These are phyloP conservation scores for Hafferia zeledoni DNA, from an alignment of 2,797 vertebrate species.

Conservation along the genomic window DNA sequence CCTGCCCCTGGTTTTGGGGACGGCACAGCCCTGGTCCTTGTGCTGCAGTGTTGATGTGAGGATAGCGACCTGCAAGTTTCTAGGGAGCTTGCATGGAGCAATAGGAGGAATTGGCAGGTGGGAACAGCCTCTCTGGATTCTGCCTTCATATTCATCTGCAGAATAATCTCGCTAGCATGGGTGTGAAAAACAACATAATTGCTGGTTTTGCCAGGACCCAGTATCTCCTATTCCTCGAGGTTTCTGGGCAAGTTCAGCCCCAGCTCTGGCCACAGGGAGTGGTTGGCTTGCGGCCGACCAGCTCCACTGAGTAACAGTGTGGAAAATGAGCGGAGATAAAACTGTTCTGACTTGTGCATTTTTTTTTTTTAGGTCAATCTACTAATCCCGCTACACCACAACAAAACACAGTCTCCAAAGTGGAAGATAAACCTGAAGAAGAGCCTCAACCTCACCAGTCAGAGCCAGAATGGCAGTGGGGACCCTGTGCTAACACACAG, in stretches of 20 bases:
- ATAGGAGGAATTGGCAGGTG: neutral
- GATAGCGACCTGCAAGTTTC: neutral
- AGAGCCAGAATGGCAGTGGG: neutral
- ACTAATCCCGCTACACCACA: conserved; percentile 62
- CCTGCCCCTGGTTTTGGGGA: neutral
- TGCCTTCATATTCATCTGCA: neutral
- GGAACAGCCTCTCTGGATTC: neutral
- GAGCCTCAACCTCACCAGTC: neutral
- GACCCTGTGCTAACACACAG: neutral
- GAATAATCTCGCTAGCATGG: neutral
- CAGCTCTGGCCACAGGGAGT: neutral
- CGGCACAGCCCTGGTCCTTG: neutral
- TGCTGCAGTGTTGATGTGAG: neutral
- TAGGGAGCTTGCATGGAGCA: neutral
- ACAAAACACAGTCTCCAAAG: conserved; percentile 33
- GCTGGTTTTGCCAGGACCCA: neutral
- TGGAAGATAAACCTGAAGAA: conserved; percentile 45
- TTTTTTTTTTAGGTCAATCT: conserved; percentile 63
- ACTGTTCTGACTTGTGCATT: neutral
- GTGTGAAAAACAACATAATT: neutral
- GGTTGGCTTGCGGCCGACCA: neutral
- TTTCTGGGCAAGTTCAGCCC: neutral
- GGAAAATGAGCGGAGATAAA: neutral
- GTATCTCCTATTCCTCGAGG: neutral
- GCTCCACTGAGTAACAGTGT: neutral